phyloP scores from a whole-genome alignment of 2,797 vertebrate genomes.

The Parambassis ranga region DNA sequence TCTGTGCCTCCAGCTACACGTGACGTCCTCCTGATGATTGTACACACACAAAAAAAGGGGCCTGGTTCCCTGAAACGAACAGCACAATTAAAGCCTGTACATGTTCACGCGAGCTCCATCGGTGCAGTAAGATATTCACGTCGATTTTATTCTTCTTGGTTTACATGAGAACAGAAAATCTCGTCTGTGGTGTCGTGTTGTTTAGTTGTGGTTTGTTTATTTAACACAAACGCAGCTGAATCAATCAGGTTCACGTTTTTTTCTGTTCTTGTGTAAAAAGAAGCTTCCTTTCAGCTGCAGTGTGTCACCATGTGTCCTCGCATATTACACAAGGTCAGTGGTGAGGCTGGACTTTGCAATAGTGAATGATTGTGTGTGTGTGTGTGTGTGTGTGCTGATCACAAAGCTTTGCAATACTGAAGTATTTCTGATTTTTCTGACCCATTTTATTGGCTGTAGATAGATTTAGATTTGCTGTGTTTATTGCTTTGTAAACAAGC shows the following conservation, averaged over 20 bases:
- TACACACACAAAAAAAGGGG: too few species aligned
- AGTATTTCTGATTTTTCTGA: slow-evolving; percentile 52
- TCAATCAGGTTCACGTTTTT: slow-evolving; percentile 9
- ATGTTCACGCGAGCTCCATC: not conserved
- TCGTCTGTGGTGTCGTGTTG: not conserved
- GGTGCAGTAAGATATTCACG: too few species aligned
- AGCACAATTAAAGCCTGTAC: too few species aligned
- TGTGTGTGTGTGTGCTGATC: slow-evolving; percentile 17
- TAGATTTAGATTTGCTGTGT: slow-evolving; percentile 56
- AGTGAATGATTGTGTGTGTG: slow-evolving; percentile 30
- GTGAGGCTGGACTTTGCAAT: slow-evolving; percentile 45
- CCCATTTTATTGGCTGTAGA: slow-evolving; percentile 50
- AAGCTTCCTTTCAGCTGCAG: slow-evolving; percentile 22
- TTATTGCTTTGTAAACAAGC: slow-evolving; percentile 67
- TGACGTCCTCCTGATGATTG: not conserved
- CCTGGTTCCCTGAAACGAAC: too few species aligned
- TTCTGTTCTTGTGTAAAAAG: slow-evolving; percentile 19
- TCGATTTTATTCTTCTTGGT: not conserved
- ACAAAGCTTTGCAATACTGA: slow-evolving; percentile 77
- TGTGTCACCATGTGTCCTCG: slow-evolving; percentile 17
- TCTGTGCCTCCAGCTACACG: not conserved
- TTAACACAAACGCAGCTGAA: not conserved
- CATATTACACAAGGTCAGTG: slow-evolving; percentile 23
- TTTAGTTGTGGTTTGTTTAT: not conserved
- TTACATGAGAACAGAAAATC: slow-evolving; percentile 15